Conservation (phyloP, 2,888 invertebrate genomes). For the Caenorhabditis afra region DNA sequence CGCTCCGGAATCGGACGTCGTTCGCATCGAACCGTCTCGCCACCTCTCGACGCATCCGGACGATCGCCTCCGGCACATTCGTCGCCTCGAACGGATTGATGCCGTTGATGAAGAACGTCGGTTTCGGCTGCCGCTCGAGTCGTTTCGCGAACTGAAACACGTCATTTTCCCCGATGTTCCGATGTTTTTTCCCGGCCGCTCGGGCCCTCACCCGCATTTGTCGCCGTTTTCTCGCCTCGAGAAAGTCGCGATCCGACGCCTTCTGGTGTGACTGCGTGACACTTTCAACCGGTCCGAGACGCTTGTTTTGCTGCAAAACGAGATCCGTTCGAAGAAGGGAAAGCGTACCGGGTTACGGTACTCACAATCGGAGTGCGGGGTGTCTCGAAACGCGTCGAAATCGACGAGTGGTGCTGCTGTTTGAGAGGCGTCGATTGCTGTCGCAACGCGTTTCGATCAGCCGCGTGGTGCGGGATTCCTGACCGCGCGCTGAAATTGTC, state of each 20-base stretch:
- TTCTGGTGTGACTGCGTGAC: background rate
- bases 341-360: too few relatives aligned
- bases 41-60: too few relatives aligned
- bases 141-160: slow-evolving; percentile 20
- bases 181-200: background rate
- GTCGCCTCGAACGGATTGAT: slow-evolving; percentile 27
- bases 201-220: background rate
- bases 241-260: background rate
- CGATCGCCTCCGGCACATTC: background rate
- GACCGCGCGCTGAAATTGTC: too few relatives aligned
- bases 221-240: background rate
- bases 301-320: background rate
- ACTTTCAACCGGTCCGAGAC: slow-evolving; percentile 4
- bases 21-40: background rate
- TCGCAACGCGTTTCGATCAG: too few relatives aligned
- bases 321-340: too few relatives aligned
- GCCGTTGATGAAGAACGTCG: slow-evolving; percentile 7
- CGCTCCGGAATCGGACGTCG: background rate
- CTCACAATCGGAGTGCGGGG: too few relatives aligned
- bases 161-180: background rate
- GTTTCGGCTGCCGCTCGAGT: background rate
- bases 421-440: too few relatives aligned
- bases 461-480: background rate
- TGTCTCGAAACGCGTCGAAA: too few relatives aligned
- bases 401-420: too few relatives aligned